These are phyloP conservation scores for Apamea monoglypha DNA, from an alignment of 2,888 invertebrate genomes.

Conservation along the genomic window DNA sequence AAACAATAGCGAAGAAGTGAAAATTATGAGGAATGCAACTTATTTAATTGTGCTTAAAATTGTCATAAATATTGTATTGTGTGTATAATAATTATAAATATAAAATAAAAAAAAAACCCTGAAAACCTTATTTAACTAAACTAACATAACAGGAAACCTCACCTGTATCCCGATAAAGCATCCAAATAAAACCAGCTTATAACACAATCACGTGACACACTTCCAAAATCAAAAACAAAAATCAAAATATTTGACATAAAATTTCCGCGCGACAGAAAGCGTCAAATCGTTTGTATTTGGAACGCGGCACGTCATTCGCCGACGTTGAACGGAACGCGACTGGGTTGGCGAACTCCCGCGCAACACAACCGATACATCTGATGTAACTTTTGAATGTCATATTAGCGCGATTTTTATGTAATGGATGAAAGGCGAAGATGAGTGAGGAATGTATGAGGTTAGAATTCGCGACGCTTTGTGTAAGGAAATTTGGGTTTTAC, in stretches of 20 bases:
- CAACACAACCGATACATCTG: slow-evolving; percentile 64
- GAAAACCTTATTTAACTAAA: neutral
- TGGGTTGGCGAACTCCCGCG: slow-evolving; percentile 65
- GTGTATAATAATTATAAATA: neutral
- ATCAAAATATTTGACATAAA: slow-evolving; percentile 77
- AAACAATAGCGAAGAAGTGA: neutral
- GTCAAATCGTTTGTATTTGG: slow-evolving; percentile 75
- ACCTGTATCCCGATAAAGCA: slow-evolving; percentile 68
- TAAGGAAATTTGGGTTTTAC: slow-evolving; percentile 5
- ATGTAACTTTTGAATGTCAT: slow-evolving; percentile 70
- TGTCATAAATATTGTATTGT: neutral
- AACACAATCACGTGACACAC: slow-evolving; percentile 72
- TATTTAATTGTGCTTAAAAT: neutral
- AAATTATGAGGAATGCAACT: neutral
- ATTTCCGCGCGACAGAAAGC: slow-evolving; percentile 79
- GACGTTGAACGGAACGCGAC: slow-evolving; percentile 69
- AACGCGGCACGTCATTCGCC: slow-evolving; percentile 64
- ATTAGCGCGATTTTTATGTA: slow-evolving; percentile 69
- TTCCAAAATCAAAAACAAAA: slow-evolving; percentile 37
- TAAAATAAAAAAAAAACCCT: neutral
- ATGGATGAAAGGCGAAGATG: slow-evolving; percentile 68
- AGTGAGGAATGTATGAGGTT: slow-evolving; percentile 31
- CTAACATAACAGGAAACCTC: slow-evolving; percentile 25
- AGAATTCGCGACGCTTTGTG: slow-evolving; percentile 25
- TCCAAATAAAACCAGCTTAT: slow-evolving; percentile 64